Evolutionary conservation across 2,113 vertebrate species (phyloP), one percentile per base, ranked within the genome.

Genomic region (Coryphaenoides rupestris): DNA sequence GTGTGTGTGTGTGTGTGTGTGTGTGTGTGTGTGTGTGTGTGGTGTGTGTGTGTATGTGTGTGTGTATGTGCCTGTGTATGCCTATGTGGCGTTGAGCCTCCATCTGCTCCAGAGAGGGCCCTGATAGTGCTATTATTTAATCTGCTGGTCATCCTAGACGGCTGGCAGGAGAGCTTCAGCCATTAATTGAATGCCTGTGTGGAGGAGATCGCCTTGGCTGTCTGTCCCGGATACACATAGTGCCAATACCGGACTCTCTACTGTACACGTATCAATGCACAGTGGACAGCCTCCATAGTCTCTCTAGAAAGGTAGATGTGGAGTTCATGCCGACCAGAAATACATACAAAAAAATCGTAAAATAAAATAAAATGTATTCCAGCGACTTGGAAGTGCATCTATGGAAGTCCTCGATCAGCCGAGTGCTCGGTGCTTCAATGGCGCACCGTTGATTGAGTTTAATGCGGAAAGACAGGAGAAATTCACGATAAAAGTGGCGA

Each of bases 61-160:
- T 46, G 33, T 46, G 63, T 19, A 16, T 23, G 54, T 19, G 56
- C 19, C 64, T 17, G 67, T 14, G 60, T 3, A 71, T 15, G 65
- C 6, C 72, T 55, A 58, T 5, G 15, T 40, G 64, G 83, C 82
- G 85, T 89, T 88, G 80, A 83, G 80, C 86, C 87, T 88, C 87
- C 87, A 86, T 88, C 84, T 88, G 82, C 82, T 87, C 80, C 79
- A 82, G 82, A 81, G 86, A 86, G 83, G 78, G 77, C 83, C 84
- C 74, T 80, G 87, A 89, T 85, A 88, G 83, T 87, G 80, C 79
- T 85, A 88, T 89, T 89, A 89, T 89, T 89, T 88, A 87, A 89
- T 89, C 86, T 87, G 75, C 77, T 70, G 83, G 86, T 86, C 80
- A 89, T 87, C 77, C 80, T 85, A 88, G 84, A 88, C 63, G 76